A percentile compares a stretch with the other conserved stretches of the same genome.
Evolutionary conservation across 2,888 invertebrate genomes (phyloP).

Genomic region (Neoascia interrupta): DNA sequence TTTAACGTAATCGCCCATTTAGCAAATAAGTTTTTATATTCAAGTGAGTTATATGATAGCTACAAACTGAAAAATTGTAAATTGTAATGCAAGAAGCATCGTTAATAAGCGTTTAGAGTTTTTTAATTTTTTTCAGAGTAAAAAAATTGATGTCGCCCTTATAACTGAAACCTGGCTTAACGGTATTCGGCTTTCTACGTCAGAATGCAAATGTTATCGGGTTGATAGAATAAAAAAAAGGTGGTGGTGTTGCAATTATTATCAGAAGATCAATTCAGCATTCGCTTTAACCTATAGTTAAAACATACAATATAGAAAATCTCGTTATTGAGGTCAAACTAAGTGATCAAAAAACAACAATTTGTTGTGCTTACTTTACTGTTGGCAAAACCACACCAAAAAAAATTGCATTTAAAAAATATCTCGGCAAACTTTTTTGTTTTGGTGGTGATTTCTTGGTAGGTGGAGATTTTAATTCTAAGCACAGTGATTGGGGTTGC

Average conservation of each 20-base stretch:
- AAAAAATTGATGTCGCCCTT: constrained; percentile 12
- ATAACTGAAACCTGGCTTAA: constrained; percentile 20
- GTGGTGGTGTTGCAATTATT: no score
- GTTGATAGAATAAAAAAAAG: constrained; percentile 2
- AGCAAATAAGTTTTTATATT: constrained; percentile 16
- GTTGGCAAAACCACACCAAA: background rate
- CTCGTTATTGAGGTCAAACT: constrained; percentile 1
- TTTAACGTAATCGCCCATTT: no score
- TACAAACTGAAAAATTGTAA: background rate
- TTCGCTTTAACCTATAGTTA: no score
- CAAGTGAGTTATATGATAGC: background rate
- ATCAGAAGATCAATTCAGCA: constrained; percentile 12
- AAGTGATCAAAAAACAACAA: no score
- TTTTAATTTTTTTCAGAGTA: constrained; percentile 2
- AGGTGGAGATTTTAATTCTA: no score
- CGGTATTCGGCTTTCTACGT: background rate
- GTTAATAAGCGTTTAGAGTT: background rate
- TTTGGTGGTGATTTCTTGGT: no score
- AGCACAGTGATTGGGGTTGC: no score
- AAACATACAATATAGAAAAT: constrained; percentile 8
- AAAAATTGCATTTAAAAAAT: background rate
- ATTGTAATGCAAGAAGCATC: background rate
- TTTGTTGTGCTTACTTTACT: constrained; percentile 16
- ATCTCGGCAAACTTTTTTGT: constrained; percentile 4
- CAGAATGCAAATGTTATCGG: constrained; percentile 21